A percentile compares a stretch with the other conserved stretches of the same genome.
These are phyloP conservation scores for Pocillopora damicornis DNA, from an alignment of 64 coral and sea anemone genomes.

Conservation along the genomic window DNA sequence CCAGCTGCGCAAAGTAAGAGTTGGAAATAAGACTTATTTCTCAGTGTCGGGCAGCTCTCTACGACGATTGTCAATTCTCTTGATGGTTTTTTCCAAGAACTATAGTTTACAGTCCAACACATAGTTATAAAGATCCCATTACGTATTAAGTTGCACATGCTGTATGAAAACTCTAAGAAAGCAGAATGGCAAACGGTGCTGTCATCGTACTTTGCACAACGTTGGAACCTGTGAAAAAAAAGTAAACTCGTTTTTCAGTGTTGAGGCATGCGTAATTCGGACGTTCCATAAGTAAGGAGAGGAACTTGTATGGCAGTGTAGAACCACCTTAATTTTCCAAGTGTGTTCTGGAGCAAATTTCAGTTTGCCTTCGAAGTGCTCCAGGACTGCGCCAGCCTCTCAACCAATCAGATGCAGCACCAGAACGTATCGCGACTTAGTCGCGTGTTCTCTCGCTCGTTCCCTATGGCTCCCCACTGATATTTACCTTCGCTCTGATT, in stretches of 20 bases:
- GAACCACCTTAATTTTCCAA: too few species aligned
- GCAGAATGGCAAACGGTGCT: slow-evolving; percentile 4
- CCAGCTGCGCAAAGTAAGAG: slow-evolving; percentile 10
- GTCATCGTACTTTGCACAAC: slow-evolving; percentile 32
- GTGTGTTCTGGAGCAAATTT: too few species aligned
- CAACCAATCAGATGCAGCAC: too few species aligned
- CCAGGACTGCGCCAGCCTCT: too few species aligned
- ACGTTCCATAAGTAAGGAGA: not conserved
- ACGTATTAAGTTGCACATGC: slow-evolving; percentile 6
- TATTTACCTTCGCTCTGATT: too few species aligned
- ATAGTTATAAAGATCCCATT: not conserved
- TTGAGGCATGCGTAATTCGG: too few species aligned
- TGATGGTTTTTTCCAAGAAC: not conserved
- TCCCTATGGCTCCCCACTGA: too few species aligned
- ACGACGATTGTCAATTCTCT: not conserved
- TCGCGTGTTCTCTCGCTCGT: too few species aligned
- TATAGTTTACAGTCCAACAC: not conserved
- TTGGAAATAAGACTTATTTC: slow-evolving; percentile 9
- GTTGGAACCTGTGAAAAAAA: slow-evolving; percentile 21
- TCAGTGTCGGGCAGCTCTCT: slow-evolving; percentile 3
- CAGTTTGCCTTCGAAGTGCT: too few species aligned
- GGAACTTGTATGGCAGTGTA: too few species aligned
- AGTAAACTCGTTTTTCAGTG: too few species aligned
- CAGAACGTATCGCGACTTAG: too few species aligned
- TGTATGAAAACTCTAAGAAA: slow-evolving; percentile 42